Evolutionary conservation across 2,888 invertebrate species (phyloP), one percentile per base, ranked within the genome.

Genomic region (Exocentrus adspersus): DNA sequence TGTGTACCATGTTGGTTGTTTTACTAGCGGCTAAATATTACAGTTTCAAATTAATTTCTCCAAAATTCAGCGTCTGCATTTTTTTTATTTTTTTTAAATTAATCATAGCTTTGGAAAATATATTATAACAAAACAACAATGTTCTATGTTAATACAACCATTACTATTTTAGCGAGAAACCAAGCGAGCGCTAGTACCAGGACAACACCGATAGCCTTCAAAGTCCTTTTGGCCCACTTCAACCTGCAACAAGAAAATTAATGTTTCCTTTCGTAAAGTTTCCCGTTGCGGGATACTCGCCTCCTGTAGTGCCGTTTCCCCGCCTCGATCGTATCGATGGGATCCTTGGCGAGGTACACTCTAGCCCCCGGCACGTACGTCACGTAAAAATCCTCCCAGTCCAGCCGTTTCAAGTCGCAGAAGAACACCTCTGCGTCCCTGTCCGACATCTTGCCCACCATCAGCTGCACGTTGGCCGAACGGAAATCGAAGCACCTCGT

Each of bases 271-370:
- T n/a, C n/a, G n/a, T n/a, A n/a, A n/a, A n/a, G n/a, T n/a, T n/a
- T n/a, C n/a, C n/a, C n/a, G n/a, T n/a, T n/a, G n/a, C n/a, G n/a
- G n/a, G n/a, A n/a, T n/a, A 7, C 24, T 46, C 65, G 78, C 78
- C 75, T 74, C 10, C 52, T 74, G 75, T 75, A 79, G 62, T 64
- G 74, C 7, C 61, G 66, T 56, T 20, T 68, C 1, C 90, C 91
- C 3, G 85, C 84, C 4, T 89, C 87, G 52, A 93, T 78, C 0
- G 89, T 89, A 53, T 87, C 87, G 14, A 90, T 85, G 65, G 89
- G 88, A 73, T 97, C 95, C 77, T 94, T 93, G 69, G 94, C 86
- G 57, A 96, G 81, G 78, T 91, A 92, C 42, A 88, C 81, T 61
- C 95, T 85, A 59, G 94, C 87, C 1, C 97, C 97, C 50, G 84